Percentiles rank a stretch among this genome's conserved stretches.
phyloP scores from a whole-genome alignment of 2,113 vertebrate species.

The Gambusia holbrooki region DNA sequence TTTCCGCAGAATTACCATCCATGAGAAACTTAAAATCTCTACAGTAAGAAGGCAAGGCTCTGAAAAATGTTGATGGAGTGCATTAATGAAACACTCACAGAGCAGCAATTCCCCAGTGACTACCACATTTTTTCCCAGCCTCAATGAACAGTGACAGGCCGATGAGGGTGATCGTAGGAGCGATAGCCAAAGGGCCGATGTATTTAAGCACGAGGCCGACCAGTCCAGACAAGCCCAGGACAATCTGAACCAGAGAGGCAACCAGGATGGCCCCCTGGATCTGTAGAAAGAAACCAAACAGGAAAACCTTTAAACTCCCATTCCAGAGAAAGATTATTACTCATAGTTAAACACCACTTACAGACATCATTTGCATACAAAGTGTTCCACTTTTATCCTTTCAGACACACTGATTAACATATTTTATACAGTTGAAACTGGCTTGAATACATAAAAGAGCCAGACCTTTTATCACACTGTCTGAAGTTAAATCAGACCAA shows the following conservation, averaged over 20 bases:
- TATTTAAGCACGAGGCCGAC: slow-evolving; percentile 79
- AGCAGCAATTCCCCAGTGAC: slow-evolving; percentile 84
- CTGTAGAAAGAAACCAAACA: slow-evolving; percentile 45
- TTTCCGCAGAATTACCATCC: too few species aligned
- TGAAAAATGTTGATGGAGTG: neutral
- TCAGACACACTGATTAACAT: too few species aligned
- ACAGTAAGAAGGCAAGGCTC: neutral
- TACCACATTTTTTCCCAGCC: slow-evolving; percentile 81
- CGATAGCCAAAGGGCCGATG: slow-evolving; percentile 82
- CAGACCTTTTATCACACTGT: too few species aligned
- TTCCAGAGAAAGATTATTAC: neutral
- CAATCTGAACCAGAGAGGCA: slow-evolving; percentile 77
- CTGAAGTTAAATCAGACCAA: too few species aligned
- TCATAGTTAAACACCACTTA: neutral
- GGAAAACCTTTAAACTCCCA: neutral
- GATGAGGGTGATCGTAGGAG: slow-evolving; percentile 83
- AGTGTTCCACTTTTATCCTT: too few species aligned
- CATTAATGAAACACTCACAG: slow-evolving; percentile 70
- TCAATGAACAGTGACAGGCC: slow-evolving; percentile 82
- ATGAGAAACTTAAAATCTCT: too few species aligned
- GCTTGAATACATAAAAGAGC: too few species aligned
- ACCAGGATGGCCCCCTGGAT: slow-evolving; percentile 83
- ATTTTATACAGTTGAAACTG: too few species aligned
- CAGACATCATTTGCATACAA: neutral
- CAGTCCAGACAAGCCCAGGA: slow-evolving; percentile 78